phyloP scores from a whole-genome alignment of 2,888 invertebrate genomes.

The Meteorus colon region DNA sequence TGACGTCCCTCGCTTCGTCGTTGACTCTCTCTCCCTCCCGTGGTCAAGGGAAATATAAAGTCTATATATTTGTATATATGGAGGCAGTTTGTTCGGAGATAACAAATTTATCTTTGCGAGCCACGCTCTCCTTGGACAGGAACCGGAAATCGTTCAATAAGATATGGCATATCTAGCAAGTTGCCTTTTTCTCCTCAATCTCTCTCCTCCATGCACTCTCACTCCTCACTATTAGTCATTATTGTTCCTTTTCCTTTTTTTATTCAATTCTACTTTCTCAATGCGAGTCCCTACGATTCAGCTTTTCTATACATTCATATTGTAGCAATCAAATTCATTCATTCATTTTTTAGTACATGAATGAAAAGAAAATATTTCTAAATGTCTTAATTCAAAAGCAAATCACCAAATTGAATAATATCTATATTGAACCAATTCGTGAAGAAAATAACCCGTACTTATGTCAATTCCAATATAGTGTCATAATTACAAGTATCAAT shows the following conservation, averaged over 20 bases:
- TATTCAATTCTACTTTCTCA: too few species aligned
- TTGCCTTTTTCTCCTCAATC: background rate
- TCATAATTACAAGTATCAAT: too few species aligned
- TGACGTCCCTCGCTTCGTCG: background rate
- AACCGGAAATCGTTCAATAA: conserved; percentile 67
- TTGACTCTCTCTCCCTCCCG: background rate
- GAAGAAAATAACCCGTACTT: too few species aligned
- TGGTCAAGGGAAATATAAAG: conserved; percentile 37
- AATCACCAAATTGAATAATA: too few species aligned
- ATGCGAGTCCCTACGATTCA: too few species aligned
- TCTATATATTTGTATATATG: conserved; percentile 36
- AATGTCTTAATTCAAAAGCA: too few species aligned
- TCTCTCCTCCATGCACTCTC: background rate
- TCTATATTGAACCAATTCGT: too few species aligned
- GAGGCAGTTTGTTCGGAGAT: conserved; percentile 51
- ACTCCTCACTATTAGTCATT: background rate
- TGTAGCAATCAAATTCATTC: too few species aligned
- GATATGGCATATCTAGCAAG: conserved; percentile 57
- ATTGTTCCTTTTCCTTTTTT: background rate
- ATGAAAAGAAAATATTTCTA: too few species aligned
- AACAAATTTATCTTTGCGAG: conserved; percentile 66
- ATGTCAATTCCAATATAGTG: too few species aligned
- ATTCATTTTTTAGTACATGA: too few species aligned
- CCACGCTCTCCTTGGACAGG: conserved; percentile 68
- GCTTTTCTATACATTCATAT: too few species aligned